Conservation (phyloP, 2,888 invertebrate species). For the Tenthredo scrophulariae region DNA sequence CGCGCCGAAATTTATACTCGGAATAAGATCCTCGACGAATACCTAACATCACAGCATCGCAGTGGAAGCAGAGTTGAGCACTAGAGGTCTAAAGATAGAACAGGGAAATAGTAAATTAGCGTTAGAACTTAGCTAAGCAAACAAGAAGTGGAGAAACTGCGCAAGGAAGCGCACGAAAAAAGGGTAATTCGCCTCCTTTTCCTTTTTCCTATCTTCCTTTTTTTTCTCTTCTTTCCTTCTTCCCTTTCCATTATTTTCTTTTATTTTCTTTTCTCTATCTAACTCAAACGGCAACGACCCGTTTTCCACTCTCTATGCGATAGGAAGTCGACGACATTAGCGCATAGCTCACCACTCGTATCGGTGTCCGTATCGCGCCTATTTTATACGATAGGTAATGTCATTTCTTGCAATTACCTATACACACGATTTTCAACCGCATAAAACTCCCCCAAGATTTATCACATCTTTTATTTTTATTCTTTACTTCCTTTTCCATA, state of each 20-base stretch:
- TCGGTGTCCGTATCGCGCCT: background rate
- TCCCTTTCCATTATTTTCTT: background rate
- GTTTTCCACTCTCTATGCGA: background rate
- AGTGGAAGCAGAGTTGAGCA: background rate
- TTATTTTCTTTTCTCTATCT: background rate
- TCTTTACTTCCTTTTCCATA: background rate
- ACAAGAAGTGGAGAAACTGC: conserved; percentile 44
- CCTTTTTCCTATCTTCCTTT: background rate
- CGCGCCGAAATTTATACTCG: conserved; percentile 5
- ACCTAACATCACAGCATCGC: background rate
- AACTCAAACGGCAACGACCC: conserved; percentile 42
- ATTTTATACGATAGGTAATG: background rate
- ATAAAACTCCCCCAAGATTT: background rate
- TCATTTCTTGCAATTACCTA: background rate
- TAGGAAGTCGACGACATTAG: background rate
- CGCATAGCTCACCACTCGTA: conserved; percentile 4
- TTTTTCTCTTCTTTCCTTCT: background rate
- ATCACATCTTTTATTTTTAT: background rate
- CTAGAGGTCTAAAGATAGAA: conserved; percentile 45
- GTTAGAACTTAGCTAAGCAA: conserved; percentile 48
- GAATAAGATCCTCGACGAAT: conserved; percentile 23
- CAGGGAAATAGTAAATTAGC: conserved; percentile 51
- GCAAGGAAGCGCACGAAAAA: background rate
- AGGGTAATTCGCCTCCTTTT: conserved; percentile 12
- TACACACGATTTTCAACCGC: background rate